Evolutionary conservation across 2,113 vertebrate genomes (phyloP).

Genomic region (Oryzias woworae): DNA sequence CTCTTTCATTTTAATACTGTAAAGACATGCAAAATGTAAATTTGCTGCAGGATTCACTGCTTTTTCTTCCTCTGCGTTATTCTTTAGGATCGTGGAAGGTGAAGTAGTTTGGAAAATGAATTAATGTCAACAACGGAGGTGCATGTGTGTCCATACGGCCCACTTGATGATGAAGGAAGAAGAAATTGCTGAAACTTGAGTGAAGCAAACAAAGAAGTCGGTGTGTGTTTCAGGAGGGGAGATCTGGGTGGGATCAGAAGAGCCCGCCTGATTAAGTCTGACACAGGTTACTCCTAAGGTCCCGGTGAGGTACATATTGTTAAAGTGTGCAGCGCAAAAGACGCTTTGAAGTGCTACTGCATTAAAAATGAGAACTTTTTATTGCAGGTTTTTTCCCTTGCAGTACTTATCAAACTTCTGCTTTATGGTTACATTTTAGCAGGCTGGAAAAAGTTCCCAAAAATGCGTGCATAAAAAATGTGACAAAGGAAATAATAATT

Average conservation of each 20-base stretch:
- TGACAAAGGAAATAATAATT: no score
- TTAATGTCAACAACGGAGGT: background rate
- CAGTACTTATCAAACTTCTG: conserved; percentile 4
- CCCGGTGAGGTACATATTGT: conserved; percentile 75
- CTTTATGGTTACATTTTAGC: no score
- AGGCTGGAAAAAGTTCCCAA: no score
- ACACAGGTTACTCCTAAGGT: conserved; percentile 89
- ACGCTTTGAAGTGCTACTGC: conserved; percentile 69
- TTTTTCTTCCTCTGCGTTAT: conserved; percentile 58
- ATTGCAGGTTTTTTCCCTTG: conserved; percentile 23
- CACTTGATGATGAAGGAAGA: conserved; percentile 30
- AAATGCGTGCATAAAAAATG: no score
- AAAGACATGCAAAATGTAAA: conserved; percentile 84
- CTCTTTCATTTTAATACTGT: conserved; percentile 83
- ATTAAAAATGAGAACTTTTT: conserved; percentile 53
- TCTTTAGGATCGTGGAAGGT: no score
- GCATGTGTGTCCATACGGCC: conserved; percentile 30
- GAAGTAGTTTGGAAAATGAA: no score
- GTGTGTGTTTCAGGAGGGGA: conserved; percentile 90
- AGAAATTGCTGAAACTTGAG: conserved; percentile 61
- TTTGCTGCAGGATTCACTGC: conserved; percentile 77
- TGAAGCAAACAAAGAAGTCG: conserved; percentile 87
- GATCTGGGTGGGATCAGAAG: conserved; percentile 88
- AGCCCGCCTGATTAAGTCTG: conserved; percentile 83
- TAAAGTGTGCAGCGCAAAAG: conserved; percentile 46